A percentile compares a stretch with the other conserved stretches of the same genome.
phyloP scores from a whole-genome alignment of 2,113 vertebrate species.

The Oostethus manadensis region DNA sequence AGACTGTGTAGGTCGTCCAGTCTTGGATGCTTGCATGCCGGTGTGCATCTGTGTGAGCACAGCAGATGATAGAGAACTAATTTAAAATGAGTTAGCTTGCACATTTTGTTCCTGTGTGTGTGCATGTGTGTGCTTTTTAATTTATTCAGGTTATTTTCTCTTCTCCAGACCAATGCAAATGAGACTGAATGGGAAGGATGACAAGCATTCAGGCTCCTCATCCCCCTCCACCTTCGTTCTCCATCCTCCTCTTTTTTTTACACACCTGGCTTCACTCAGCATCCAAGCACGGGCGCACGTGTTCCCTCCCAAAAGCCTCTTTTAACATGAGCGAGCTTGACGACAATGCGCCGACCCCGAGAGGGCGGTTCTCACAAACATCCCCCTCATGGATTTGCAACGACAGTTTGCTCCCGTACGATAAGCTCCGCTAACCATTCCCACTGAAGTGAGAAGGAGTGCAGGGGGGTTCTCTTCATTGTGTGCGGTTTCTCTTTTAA shows the following conservation, averaged over 20 bases:
- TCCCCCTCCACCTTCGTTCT: constrained; percentile 17
- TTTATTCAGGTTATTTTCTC: constrained; percentile 74
- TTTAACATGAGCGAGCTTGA: constrained; percentile 12
- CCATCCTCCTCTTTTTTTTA: constrained; percentile 1
- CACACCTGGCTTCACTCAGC: constrained; percentile 45
- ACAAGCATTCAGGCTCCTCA: constrained; percentile 64
- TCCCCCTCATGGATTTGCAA: constrained; percentile 32
- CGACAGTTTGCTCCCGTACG: constrained; percentile 41
- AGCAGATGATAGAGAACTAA: constrained; percentile 64
- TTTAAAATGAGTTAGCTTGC: constrained; percentile 67
- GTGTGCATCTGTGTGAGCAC: constrained; percentile 32
- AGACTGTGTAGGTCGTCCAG: constrained; percentile 8
- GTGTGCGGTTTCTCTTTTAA: constrained; percentile 36
- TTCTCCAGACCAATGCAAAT: constrained; percentile 73
- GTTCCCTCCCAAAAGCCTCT: constrained; percentile 29
- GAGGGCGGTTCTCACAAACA: constrained; percentile 42
- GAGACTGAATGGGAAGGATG: constrained; percentile 63
- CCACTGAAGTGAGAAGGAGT: constrained; percentile 21
- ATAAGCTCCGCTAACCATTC: constrained; percentile 49
- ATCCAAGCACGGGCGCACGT: constrained; percentile 5
- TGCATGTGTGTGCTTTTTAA: constrained; percentile 50
- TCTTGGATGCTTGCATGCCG: constrained; percentile 12
- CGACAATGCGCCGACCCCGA: constrained; percentile 33
- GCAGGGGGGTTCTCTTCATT: constrained; percentile 35
- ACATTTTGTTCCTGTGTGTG: constrained; percentile 25